Evolutionary conservation across 2,113 vertebrate genomes (phyloP).

Genomic region (Nansenia antarctica): DNA sequence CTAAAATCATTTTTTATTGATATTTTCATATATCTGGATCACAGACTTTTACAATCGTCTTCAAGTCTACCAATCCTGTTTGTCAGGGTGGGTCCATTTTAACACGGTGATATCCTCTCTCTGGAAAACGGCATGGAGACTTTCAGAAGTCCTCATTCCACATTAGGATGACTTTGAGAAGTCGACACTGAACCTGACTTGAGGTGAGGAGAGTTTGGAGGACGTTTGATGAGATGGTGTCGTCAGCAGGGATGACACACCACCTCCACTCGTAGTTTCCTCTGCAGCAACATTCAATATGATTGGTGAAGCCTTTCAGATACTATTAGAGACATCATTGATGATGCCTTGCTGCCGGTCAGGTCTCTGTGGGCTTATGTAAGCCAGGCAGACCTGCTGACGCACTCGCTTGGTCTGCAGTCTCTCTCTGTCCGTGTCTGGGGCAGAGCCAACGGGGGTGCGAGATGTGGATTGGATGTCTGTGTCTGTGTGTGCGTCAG

Average conservation of each 20-base stretch:
- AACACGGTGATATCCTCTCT: constrained; percentile 3
- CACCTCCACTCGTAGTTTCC: not conserved
- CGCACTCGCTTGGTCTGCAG: constrained; percentile 21
- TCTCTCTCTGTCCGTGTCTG: constrained; percentile 42
- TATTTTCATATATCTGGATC: constrained; percentile 42
- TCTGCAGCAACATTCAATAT: not conserved
- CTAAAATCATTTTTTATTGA: constrained; percentile 51
- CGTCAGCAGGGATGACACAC: not conserved
- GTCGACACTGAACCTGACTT: not conserved
- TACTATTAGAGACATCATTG: constrained; percentile 30
- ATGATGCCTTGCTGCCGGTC: constrained; percentile 34
- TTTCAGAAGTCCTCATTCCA: not conserved
- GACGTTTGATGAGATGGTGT: not conserved
- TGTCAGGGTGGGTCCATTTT: constrained; percentile 5
- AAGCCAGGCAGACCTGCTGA: constrained; percentile 52
- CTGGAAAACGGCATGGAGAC: not conserved
- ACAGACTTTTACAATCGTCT: constrained; percentile 14
- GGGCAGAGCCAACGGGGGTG: constrained; percentile 22
- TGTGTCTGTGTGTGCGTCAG: not conserved
- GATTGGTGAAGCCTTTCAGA: constrained; percentile 18
- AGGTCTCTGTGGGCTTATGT: constrained; percentile 34
- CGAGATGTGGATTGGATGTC: not conserved
- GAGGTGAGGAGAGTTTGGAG: too few relatives aligned
- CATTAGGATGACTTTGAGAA: not conserved
- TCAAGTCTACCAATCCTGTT: constrained; percentile 23